Evolutionary conservation across 2,888 invertebrate species (phyloP).

Genomic region (Encarsia formosa): DNA sequence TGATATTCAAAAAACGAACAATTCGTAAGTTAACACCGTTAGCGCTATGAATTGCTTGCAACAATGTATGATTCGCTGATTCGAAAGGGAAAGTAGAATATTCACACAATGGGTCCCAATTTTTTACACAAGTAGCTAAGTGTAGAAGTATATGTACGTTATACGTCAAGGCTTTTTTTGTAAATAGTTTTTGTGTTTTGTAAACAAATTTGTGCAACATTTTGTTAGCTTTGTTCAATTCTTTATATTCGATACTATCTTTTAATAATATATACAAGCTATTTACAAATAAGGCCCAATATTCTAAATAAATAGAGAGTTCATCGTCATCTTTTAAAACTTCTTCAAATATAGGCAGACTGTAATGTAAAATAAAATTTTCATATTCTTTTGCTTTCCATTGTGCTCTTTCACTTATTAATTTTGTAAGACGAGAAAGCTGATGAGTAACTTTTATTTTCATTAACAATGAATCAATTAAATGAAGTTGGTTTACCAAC

Average conservation of each 20-base stretch:
- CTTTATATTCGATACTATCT: neutral
- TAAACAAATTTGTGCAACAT: neutral
- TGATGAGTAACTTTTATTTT: neutral
- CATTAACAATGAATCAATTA: neutral
- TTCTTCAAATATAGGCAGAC: constrained; percentile 16
- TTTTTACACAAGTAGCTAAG: neutral
- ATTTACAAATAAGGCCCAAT: neutral
- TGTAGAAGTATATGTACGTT: neutral
- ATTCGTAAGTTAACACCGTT: too few relatives aligned
- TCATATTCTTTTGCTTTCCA: constrained; percentile 26
- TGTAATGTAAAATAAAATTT: constrained; percentile 27
- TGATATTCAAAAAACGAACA: neutral
- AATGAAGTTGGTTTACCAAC: too few relatives aligned
- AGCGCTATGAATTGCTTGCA: neutral
- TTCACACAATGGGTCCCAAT: neutral
- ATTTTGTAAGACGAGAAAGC: constrained; percentile 10
- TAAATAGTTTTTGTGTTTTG: neutral
- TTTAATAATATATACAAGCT: neutral
- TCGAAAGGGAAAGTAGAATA: neutral
- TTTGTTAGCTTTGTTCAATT: neutral
- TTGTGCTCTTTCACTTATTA: constrained; percentile 10
- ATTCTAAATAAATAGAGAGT: too few relatives aligned
- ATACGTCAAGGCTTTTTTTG: neutral
- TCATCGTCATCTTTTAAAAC: constrained; percentile 5
- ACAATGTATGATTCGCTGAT: neutral